Evolutionary conservation across 2,113 vertebrate genomes (phyloP), one percentile per base, ranked within the genome.

Genomic region (Macrotis lagotis): DNA sequence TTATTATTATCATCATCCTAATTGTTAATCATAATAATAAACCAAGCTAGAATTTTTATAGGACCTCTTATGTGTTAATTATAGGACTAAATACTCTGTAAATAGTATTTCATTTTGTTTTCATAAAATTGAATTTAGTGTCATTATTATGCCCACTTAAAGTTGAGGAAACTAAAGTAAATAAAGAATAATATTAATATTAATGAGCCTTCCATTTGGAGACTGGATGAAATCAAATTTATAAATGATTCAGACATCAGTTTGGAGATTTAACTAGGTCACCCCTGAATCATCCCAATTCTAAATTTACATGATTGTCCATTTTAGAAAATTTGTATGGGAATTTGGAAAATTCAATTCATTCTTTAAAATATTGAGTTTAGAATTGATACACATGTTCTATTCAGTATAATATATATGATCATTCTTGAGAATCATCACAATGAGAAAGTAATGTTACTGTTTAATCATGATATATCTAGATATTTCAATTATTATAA

Each of bases 381-480:
- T 74, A 8, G 37, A 44, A 74, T 22, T 44, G n/a, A 74, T 74
- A n/a, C n/a, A n/a, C n/a, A n/a, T n/a, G n/a, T n/a, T 74, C 1
- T 6, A 44, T 74, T n/a, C 16, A 44, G 16, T 44, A 74, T 44
- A 44, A 74, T 74, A 19, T 74, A 16, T 8, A 3, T 22, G 4
- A 74, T 37, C 14, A 74, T 74, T 44, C 66, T 74, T 44, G 37
- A 22, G 16, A 16, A 74, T 74, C 16, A 44, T n/a, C 66, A 74
- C 66, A 14, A 4, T 22, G 5, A 74, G 6, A 74, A 74, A 44
- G 44, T 74, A 44, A 74, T 74, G 37, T 74, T 44, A 26, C 12
- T 10, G 95, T 91, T 96, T 94, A 96, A 96, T 95, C 11, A 93
- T 94, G 50, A 93, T 96, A 92, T 0, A 0, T 47, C 49, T 95